Evolutionary conservation across 2,888 invertebrate species (phyloP).

Genomic region (Rhaphigaster nebulosa): DNA sequence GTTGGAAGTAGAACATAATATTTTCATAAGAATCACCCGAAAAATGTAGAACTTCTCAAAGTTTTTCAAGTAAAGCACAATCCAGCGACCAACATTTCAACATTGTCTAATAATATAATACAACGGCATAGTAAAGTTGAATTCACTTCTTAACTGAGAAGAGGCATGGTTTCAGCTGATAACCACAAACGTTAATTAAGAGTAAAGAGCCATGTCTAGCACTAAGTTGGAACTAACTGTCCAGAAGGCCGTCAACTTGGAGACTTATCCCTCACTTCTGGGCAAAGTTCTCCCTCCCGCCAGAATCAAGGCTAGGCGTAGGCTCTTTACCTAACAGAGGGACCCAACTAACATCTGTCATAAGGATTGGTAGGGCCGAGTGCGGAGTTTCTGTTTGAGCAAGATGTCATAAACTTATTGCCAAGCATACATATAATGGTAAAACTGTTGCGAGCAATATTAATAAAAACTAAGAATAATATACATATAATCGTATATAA

Average conservation of each 20-base stretch:
- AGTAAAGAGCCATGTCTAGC: conserved; percentile 32
- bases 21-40: not conserved
- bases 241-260: conserved; percentile 42
- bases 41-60: not conserved
- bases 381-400: not conserved
- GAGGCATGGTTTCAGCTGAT: conserved; percentile 38
- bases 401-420: not conserved
- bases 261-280: conserved; percentile 37
- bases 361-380: not conserved
- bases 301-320: not conserved
- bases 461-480: too few species aligned
- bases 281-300: not conserved
- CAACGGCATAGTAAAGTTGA: not conserved
- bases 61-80: not conserved
- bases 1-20: not conserved
- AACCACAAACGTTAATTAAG: conserved; percentile 44
- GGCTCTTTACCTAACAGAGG: conserved; percentile 13
- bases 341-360: not conserved
- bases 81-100: not conserved
- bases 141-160: not conserved
- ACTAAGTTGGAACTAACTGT: conserved; percentile 35
- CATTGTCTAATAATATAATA: not conserved
- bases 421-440: not conserved
- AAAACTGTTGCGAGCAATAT: too few species aligned
- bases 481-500: too few species aligned